Conservation (phyloP, 2,797 vertebrate species). For the Phataginus tricuspis region DNA sequence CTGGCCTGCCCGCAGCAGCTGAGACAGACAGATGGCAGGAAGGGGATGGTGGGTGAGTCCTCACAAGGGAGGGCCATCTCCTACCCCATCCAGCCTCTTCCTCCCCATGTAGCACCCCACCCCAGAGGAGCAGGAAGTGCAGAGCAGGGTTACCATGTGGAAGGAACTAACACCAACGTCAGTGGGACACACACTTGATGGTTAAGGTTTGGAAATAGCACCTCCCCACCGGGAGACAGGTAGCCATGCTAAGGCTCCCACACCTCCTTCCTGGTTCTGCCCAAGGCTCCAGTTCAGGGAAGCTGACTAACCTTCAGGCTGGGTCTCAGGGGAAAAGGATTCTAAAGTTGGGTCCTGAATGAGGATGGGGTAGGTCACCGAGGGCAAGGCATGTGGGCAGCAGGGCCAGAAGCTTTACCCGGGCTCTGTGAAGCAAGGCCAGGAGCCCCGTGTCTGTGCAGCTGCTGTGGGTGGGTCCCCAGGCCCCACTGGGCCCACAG, state of each 20-base stretch:
- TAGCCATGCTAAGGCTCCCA: background rate
- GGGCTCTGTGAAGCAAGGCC: background rate
- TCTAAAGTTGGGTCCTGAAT: background rate
- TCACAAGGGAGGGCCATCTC: background rate
- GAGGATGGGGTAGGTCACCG: background rate
- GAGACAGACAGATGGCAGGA: background rate
- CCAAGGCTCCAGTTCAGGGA: background rate
- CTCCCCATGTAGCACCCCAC: no score
- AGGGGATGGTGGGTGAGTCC: accelerated
- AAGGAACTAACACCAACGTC: background rate
- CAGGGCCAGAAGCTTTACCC: constrained; percentile 50
- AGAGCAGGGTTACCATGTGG: background rate
- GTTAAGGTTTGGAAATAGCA: background rate
- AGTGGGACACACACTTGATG: background rate
- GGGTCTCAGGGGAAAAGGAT: background rate
- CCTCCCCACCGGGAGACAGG: background rate
- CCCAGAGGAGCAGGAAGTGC: background rate
- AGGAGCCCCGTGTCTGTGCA: constrained; percentile 69
- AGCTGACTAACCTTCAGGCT: background rate
- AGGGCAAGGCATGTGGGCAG: background rate
- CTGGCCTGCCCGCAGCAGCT: constrained; percentile 79
- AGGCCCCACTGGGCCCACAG: constrained; percentile 63
- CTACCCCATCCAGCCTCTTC: background rate
- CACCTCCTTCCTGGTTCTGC: background rate
- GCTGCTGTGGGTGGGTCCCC: constrained; percentile 53